Base-by-base conservation (phyloP, 1,140 invertebrate species). In the Mesaphorura yosii region DNA sequence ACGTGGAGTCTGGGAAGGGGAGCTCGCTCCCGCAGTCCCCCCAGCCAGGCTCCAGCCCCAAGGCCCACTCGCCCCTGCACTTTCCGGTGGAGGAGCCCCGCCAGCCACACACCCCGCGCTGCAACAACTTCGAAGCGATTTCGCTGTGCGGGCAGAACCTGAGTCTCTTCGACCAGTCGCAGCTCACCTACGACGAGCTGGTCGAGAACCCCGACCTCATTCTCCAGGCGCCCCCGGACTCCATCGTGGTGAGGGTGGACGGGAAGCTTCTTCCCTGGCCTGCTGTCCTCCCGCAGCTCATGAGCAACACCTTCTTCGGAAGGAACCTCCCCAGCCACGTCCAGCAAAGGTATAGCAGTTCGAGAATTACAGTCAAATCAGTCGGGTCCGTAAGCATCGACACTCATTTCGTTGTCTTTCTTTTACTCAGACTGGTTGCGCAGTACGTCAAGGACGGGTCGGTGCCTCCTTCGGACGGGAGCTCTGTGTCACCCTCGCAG, bases 1-100 rank as follows among this genome's bases (percentile, higher is more conserved):
- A 97, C 73, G 82, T 82, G 47, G 91, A 97, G 72, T 94, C 89
- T 45, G 92, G 92, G 38, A 90, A 90, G 67, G 92, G 92, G 5
- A 83, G 88, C 10, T 95, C 90, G 25, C 71, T 96, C 48, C 87
- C 91, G 1, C 89, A 94, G 65, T 94, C 88, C 42, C 91, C 92
- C 1, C 49, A 38, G 1, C 62, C 60, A 15, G 60, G 60, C 14
- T 59, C 57, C 14, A 58, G 56, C 6, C 60, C 60, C 12, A 57
- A 53, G 49, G 26, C 38, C 3, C 48, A 54, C 1, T 40, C 44
- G n/a, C 31, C 59, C 17, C 2, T 44, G n/a, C 31, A 22, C 19
- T 57, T 39, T 27, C n/a, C n/a, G n/a, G n/a, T n/a, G n/a, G 55
- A 58, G 50, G 52, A 48, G 15, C 53, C 55, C 14, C 22, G 52